Conservation (phyloP, 2,113 vertebrate genomes). For the Gymnobelideus leadbeateri region DNA sequence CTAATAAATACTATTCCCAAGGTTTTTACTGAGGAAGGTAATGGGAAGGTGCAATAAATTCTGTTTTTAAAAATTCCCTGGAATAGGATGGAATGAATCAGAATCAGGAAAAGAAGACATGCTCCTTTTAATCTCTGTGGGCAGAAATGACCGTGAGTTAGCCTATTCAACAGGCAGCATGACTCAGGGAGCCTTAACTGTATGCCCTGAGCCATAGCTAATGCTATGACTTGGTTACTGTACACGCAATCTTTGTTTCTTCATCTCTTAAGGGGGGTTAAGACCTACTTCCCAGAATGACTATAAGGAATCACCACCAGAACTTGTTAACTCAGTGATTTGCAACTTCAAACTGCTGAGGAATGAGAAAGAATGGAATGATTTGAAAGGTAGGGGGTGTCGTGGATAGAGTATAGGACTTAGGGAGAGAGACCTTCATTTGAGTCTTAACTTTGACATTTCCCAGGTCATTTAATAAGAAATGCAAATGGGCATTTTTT, state of each 20-base stretch:
- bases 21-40: slow-evolving; percentile 14
- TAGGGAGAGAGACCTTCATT: neutral
- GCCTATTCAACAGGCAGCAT: neutral
- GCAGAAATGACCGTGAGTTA: slow-evolving; percentile 10
- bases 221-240: neutral
- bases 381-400: slow-evolving; percentile 34
- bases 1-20: slow-evolving; percentile 37
- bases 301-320: slow-evolving; percentile 58
- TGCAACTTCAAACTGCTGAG: slow-evolving; percentile 73
- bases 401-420: neutral
- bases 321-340: slow-evolving; percentile 68
- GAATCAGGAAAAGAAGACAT: neutral
- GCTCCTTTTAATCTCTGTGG: slow-evolving; percentile 13
- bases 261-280: slow-evolving; percentile 62
- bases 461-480: neutral
- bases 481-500: neutral
- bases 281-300: slow-evolving; percentile 59
- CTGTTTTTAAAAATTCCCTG: slow-evolving; percentile 32
- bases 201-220: neutral
- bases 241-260: slow-evolving; percentile 24
- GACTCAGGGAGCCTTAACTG: neutral
- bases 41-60: slow-evolving; percentile 34
- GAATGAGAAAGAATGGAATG: slow-evolving; percentile 77
- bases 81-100: slow-evolving; percentile 27
- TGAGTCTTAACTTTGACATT: neutral